A percentile compares a stretch with the other conserved stretches of the same genome.
Conservation (phyloP, 1,140 invertebrate species). For the Bombus impatiens region DNA sequence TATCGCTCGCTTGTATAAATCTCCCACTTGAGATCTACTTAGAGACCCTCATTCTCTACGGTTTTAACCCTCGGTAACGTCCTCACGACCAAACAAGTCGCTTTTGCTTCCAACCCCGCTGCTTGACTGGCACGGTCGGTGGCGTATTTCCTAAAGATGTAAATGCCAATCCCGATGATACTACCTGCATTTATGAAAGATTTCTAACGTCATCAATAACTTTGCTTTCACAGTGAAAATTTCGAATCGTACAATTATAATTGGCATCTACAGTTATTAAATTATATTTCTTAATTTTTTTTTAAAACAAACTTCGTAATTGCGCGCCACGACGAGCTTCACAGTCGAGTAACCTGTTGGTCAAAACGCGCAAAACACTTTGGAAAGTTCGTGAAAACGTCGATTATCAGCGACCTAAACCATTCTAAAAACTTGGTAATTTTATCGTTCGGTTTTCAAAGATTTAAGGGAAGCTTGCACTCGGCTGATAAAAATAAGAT, state of each 20-base stretch:
- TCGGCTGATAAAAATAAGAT: not conserved
- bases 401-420: slow-evolving; percentile 33
- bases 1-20: slow-evolving; percentile 72
- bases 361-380: slow-evolving; percentile 55
- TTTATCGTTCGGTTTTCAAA: slow-evolving; percentile 3
- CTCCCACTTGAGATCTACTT: slow-evolving; percentile 75
- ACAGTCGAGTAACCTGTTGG: slow-evolving; percentile 44
- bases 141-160: slow-evolving; percentile 50
- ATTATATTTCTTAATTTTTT: not conserved
- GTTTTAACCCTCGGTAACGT: slow-evolving; percentile 59
- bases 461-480: not conserved
- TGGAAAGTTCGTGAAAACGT: slow-evolving; percentile 47
- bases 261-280: not conserved
- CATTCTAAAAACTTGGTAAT: slow-evolving; percentile 25
- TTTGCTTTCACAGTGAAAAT: not conserved
- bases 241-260: not conserved
- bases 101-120: slow-evolving; percentile 52
- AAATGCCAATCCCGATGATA: not conserved
- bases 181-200: not conserved
- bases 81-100: slow-evolving; percentile 63
- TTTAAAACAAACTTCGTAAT: slow-evolving; percentile 22
- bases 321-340: not conserved
- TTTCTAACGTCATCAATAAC: too few species aligned
- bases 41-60: slow-evolving; percentile 60
- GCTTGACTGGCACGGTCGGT: slow-evolving; percentile 3